Evolutionary conservation across 2,797 vertebrate species (phyloP).

Genomic region (Sebastes iracundus): DNA sequence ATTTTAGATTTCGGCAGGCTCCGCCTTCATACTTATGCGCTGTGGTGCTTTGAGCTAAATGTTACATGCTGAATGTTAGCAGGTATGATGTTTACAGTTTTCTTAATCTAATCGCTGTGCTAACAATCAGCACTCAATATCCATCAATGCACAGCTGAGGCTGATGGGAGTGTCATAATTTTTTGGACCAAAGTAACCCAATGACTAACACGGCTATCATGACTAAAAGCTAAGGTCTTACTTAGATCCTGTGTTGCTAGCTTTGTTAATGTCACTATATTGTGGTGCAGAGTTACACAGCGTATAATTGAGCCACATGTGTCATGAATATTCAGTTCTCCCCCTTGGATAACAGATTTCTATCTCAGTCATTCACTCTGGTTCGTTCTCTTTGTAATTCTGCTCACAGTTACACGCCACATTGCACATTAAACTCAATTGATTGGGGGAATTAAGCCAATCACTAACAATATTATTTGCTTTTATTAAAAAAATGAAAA

Average conservation of each 20-base stretch:
- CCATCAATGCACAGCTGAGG: no score
- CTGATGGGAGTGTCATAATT: not conserved
- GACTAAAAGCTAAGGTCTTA: not conserved
- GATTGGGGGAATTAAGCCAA: not conserved
- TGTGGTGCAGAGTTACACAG: not conserved
- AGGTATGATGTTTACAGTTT: no score
- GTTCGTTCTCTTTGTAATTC: not conserved
- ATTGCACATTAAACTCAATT: not conserved
- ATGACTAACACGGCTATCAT: not conserved
- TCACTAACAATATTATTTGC: not conserved
- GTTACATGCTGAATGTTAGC: no score
- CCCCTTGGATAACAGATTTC: not conserved
- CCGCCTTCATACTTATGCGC: accelerated
- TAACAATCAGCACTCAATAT: no score
- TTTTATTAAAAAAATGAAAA: not conserved
- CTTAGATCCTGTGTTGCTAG: not conserved
- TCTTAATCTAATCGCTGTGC: no score
- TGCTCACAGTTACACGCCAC: not conserved
- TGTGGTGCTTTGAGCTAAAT: no score
- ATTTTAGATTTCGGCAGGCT: no score
- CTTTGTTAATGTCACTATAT: not conserved
- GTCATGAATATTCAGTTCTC: not conserved
- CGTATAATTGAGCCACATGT: not conserved
- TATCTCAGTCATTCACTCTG: not conserved
- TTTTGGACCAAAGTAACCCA: not conserved